Base-by-base conservation (phyloP, 2,888 invertebrate genomes). In the Stomorhina lunata region DNA sequence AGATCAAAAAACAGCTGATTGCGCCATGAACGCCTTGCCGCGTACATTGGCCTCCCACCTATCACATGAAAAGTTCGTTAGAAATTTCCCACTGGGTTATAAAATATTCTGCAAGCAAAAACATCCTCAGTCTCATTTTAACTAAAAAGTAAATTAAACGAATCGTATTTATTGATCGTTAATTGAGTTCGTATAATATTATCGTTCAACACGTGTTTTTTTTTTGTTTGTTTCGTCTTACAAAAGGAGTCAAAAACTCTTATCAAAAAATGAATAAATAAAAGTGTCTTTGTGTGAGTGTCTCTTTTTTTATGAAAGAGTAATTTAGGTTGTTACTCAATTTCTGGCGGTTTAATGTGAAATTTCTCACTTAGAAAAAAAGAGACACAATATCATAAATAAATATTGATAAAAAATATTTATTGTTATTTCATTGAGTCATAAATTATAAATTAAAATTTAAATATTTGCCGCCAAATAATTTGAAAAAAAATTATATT, bases 101-200 rank as follows among this genome's bases (percentile, higher is more conserved):
- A n/a, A n/a, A n/a, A n/a, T n/a, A n/a, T n/a, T n/a, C n/a, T 5
- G 3, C 20, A 50, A 57, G 29, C 17, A 32, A 10, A 4, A 40
- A 50, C 27, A 61, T 61, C 12, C n/a, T n/a, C n/a, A n/a, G n/a
- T n/a, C n/a, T n/a, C n/a, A n/a, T n/a, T n/a, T n/a, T n/a, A n/a
- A n/a, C n/a, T n/a, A 61, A 59, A 29, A 45, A 59, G 4, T n/a
- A 3, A 45, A 22, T 6, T 9, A n/a, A n/a, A n/a, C 17, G n/a
- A 34, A 59, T 25, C 34, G 34, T 65, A 43, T 37, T 32, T 59
- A 69, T 69, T 61, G 69, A 77, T 77, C 77, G 43, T 43, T 40
- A 69, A 77, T 69, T 61, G 69, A 25, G 29, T 55, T 75, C 65
- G 53, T 77, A 25, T 40, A 40, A 61, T 69, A 61, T 53, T 43